Evolutionary conservation across 1,140 invertebrate genomes (phyloP).

Genomic region (Orius laevigatus): DNA sequence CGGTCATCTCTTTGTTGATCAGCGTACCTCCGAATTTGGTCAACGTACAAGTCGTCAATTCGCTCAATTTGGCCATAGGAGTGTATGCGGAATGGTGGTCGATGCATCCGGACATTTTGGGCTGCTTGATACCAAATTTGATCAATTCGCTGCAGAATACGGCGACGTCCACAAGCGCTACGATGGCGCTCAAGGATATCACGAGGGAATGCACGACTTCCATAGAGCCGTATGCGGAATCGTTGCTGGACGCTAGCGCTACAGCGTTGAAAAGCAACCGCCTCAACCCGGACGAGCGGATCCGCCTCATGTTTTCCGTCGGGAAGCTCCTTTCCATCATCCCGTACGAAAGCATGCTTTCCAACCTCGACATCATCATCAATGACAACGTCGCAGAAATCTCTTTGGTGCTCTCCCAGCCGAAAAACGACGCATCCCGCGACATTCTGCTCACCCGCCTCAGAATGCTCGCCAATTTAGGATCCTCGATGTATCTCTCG

Average conservation of each 20-base stretch:
- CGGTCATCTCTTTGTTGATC: conserved; percentile 1
- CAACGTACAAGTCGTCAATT: conserved; percentile 2
- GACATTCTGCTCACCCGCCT: conserved; percentile 36
- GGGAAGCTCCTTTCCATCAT: conserved; percentile 55
- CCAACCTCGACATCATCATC: conserved; percentile 50
- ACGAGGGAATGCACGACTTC: conserved; percentile 56
- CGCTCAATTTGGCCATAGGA: conserved; percentile 26
- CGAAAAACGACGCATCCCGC: conserved; percentile 28
- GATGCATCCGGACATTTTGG: conserved; percentile 38
- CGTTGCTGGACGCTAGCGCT: conserved; percentile 36
- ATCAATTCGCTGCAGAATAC: conserved; percentile 47
- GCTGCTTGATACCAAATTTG: conserved; percentile 39
- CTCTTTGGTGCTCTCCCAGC: conserved; percentile 1
- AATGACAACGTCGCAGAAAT: conserved; percentile 26
- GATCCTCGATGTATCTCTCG: conserved; percentile 40
- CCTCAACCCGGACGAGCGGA: conserved; percentile 43
- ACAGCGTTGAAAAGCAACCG: conserved; percentile 32
- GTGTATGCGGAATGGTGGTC: conserved; percentile 71
- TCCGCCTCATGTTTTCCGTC: conserved; percentile 58
- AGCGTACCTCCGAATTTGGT: neutral
- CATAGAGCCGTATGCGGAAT: conserved; percentile 51
- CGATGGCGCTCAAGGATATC: conserved; percentile 74
- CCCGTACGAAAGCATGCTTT: conserved; percentile 41
- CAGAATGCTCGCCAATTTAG: conserved; percentile 52
- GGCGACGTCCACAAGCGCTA: conserved; percentile 56